Base-by-base conservation (phyloP, 2,113 vertebrate species). In the Nannobrachium achirus region DNA sequence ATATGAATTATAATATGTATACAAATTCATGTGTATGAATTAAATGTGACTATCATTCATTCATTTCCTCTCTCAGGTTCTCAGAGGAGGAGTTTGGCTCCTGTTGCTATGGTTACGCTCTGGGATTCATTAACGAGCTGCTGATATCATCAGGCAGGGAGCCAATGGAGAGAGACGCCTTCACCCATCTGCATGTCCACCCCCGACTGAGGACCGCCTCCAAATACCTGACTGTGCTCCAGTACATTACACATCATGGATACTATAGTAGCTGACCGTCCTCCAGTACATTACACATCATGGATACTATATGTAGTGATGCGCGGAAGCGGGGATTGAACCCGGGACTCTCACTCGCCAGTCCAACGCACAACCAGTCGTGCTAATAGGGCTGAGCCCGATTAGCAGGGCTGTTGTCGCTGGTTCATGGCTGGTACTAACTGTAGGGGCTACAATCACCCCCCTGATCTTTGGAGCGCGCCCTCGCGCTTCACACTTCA, bases 71-170 rank as follows among this genome's bases (percentile, higher is more conserved):
- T 33, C 57, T 57, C 72, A 84, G 86, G 59, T 76, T 81, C 56
- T 18, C 63, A 40, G 96, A 95, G 87, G 93, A 95, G 0, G 94
- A 94, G 73, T 75, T 89, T 14, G 75, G 79, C 0, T 91, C 95
- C 69, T 95, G 95, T 78, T 97, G 95, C 74, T 95, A 91, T 63
- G 93, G 83, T 0, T 97, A 89, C 0, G 89, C 93, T 0, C 78
- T 96, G 63, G 79, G 76, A 0, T 96, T 96, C 70, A 72, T 96
- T 6, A 97, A 96, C 83, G 79, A 88, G 0, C 0, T 95, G 0
- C 86, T 91, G 69, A 51, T 3, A 0, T 49, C 59, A 0, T 90
- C 92, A 14, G 91, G 89, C 3, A 79, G 56, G 61, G 49, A 0
- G 1, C 61, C 55, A 4, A 77, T 95, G 63, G 93, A 76, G 70